Base-by-base conservation (phyloP, 2,797 vertebrate genomes). In the Phoebastria nigripes region DNA sequence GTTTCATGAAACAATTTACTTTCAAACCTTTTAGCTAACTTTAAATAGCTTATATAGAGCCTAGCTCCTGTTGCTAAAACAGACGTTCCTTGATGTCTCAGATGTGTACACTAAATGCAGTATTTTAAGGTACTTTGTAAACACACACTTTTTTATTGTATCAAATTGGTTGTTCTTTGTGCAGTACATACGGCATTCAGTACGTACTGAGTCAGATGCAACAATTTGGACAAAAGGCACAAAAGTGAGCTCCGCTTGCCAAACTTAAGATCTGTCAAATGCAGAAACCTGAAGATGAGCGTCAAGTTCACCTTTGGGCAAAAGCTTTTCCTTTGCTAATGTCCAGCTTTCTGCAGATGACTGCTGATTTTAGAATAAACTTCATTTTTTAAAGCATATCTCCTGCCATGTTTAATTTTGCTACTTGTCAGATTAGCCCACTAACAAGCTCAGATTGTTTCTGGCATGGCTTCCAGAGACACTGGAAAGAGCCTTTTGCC, bases 61-160 rank as follows among this genome's bases (percentile, higher is more conserved):
- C 51, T 83, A 58, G 44, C 24, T 96, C n/a, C 69, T 82, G 79
- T 97, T 97, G 89, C 91, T 93, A 93, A 81, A 91, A 93, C 72
- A 94, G 78, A 49, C 42, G 56, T 70, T 29, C n/a, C 87, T 55
- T 78, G 31, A 5, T 72, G 54, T 69, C 54, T 92, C 62, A 63
- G 87, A 91, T 78, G 42, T 76, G 39, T 89, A 59, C 39, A 22
- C 76, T 54, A 52, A 72, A 84, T 35, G 66, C 16, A 73, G 87
- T 79, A 82, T 95, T 96, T 96, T 88, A 86, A 91, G 84, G 20
- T 79, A 44, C 42, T 92, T 81, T 59, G 25, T 92, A 91, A 96
- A 82, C 46, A 58, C 8, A 31, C 12, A 11, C 18, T 71, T 77
- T 82, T 90, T 88, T 49, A 66, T 88, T 70, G 18, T 72, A 82